Base-by-base conservation (phyloP, 2,888 invertebrate species). In the Altica lythri region DNA sequence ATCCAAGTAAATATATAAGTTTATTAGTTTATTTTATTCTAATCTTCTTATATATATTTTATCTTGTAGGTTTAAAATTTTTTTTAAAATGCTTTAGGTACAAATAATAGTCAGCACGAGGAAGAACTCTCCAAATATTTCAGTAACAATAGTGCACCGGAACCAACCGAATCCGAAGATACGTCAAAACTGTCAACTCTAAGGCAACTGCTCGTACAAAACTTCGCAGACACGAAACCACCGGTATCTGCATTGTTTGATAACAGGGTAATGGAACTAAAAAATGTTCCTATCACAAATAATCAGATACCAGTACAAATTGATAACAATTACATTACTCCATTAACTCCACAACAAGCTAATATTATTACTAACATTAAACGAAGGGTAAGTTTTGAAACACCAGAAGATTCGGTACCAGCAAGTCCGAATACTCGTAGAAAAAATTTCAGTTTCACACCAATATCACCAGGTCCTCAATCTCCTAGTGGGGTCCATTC, bases 111-210 rank as follows among this genome's bases (percentile, higher is more conserved):
- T 34, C 88, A 90, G 71, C 89, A 88, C 70, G 91, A 92, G 74
- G 90, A 90, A 71, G 92, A 92, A 77, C 77, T 92, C 66, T 80
- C 90, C 73, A 89, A 90, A 77, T 92, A 91, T 78, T 91, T 91
- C 76, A 87, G 84, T 61, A 84, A 84, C 57, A 78, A 77, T 60
- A 77, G 60, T 27, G 50, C 54, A 37, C 47, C 48, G 12, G 67
- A 69, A 37, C 35, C 63, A 10, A 25, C 56, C 29, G 65, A 66
- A 57, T 50, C 65, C 27, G 71, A 72, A 51, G 76, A 76, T 66
- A 74, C 72, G 64, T 71, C 72, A 60, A 86, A 89, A 72, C 80
- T 90, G 58, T 88, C 88, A 0, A 89, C 90, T 64, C 73, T 91
- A 45, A 79, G 90, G 56, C 83, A 86, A 65, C 78, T 90, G 49